These are phyloP conservation scores for Lepeophtheirus salmonis DNA, from an alignment of 1,140 invertebrate species.

Conservation along the genomic window DNA sequence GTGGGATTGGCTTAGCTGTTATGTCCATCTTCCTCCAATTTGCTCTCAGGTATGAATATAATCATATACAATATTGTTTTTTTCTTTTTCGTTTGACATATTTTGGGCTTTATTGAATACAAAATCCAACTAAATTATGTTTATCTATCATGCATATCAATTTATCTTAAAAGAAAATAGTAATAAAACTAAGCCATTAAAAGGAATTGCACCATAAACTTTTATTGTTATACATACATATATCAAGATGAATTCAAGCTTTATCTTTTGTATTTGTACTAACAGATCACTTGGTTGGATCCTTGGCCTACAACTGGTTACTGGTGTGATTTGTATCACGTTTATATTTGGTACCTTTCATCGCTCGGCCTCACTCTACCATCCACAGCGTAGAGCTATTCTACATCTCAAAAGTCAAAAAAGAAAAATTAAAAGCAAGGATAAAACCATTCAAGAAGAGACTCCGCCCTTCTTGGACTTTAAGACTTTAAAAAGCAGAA, in stretches of 20 bases:
- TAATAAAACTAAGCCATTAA: too few species aligned
- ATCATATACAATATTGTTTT: background rate
- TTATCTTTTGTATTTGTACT: too few species aligned
- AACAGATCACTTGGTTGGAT: constrained; percentile 76
- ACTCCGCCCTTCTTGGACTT: constrained; percentile 67
- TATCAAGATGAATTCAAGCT: too few species aligned
- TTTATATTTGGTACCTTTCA: constrained; percentile 74
- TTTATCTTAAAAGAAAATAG: background rate
- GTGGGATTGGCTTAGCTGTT: constrained; percentile 57
- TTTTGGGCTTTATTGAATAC: background rate
- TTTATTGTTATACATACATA: too few species aligned
- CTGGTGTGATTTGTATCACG: constrained; percentile 56
- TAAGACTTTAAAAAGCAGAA: constrained; percentile 57
- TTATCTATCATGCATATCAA: background rate
- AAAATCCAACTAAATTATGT: background rate
- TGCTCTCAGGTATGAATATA: background rate
- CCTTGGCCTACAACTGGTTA: constrained; percentile 61
- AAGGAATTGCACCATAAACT: too few species aligned
- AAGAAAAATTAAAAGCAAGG: constrained; percentile 36
- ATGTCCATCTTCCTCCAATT: constrained; percentile 58
- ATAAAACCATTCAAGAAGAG: constrained; percentile 35
- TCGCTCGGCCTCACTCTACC: constrained; percentile 67
- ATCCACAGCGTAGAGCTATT: constrained; percentile 67
- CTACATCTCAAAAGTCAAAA: constrained; percentile 77
- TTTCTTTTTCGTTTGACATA: background rate